Evolutionary conservation across 2,888 invertebrate genomes (phyloP), one percentile per base, ranked within the genome.

Genomic region (Ornithoptera priamus): DNA sequence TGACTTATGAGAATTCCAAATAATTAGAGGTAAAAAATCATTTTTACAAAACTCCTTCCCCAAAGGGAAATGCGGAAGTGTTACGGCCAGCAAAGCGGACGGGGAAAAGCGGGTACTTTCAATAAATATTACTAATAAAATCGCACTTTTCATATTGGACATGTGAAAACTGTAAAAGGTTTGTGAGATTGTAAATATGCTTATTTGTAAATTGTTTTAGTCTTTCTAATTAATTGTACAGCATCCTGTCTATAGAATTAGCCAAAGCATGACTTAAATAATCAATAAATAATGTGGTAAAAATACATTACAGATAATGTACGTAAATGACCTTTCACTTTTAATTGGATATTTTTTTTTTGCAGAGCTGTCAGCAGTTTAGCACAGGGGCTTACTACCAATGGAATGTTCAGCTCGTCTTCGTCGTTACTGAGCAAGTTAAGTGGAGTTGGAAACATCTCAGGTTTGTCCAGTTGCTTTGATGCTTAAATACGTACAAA

Each of bases 391-490:
- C 89, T 95, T 72, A 94, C 95, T 58, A 94, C 95, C 64, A 95
- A 95, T 78, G 95, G 95, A 72, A 95, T 96, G 92, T 96, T 97
- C 85, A 96, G 96, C 73, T 96, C 96, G 20, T 95, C 95, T 76
- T 94, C 97, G 71, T 97, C 92, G 77, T 82, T 93, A 78, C 86
- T 93, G 80, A 93, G 92, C 86, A 93, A 93, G 84, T 85, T 93
- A 72, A 88, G 93, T 78, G 92, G 92, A 78, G 93, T 93, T 75
- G 90, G 92, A 76, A 85, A 89, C 75, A 93, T 93, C 85, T 91
- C 92, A 88, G 93, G 93, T 90, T 81, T 81, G 87, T 89, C 82
- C 76, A 73, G 73, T 30, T 72, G 62, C 5, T 53, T 53, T 53
- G 15, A n/a, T 18, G 53, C n/a, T 5, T 71, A 71, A 73, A 65